Evolutionary conservation across 2,113 vertebrate genomes (phyloP), one percentile per base, ranked within the genome.

Genomic region (Xiphophorus couchianus): DNA sequence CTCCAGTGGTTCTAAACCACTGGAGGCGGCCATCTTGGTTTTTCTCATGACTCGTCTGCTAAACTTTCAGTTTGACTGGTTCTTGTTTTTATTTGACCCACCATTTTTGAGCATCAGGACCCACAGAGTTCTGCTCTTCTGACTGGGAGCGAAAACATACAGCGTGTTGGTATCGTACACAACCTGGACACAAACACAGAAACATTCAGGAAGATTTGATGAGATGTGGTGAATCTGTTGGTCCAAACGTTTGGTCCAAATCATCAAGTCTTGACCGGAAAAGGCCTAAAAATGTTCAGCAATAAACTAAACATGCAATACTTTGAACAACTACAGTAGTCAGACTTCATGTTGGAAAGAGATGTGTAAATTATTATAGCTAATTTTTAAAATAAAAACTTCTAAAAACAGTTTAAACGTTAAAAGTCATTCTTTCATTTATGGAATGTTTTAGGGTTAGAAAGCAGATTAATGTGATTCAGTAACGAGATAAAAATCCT

Each of bases 71-170:
- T 58, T 58, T 9, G 14, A 65, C 35, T 7, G 10, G 30, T 25
- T 25, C 17, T 25, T 33, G 28, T 33, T 11, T 22, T 35, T 22
- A 58, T 58, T 35, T 58, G 2, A 88, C 91, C 94, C 87, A 98
- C 97, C 96, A 88, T 97, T 95, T 91, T 99, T 99, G 65, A 99
- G 92, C 69, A 90, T 95, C 80, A 95, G 96, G 82, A 99, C 96
- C 97, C 97, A 98, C 17, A 81, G 67, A 73, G 91, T 95, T 60
- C 97, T 94, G 88, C 96, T 97, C 74, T 94, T 92, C 35, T 94
- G 91, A 84, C 87, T 98, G 0, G 97, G 96, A 73, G 97, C 95
- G 89, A 98, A 99, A 61, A 99, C 83, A 69, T 99, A 99, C 54
- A 99, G 94, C 0, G 94, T 98, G 77, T 91, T 96, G 51, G 90